Evolutionary conservation across 2,888 invertebrate species (phyloP).

Genomic region (Synanthedon tipuliformis): DNA sequence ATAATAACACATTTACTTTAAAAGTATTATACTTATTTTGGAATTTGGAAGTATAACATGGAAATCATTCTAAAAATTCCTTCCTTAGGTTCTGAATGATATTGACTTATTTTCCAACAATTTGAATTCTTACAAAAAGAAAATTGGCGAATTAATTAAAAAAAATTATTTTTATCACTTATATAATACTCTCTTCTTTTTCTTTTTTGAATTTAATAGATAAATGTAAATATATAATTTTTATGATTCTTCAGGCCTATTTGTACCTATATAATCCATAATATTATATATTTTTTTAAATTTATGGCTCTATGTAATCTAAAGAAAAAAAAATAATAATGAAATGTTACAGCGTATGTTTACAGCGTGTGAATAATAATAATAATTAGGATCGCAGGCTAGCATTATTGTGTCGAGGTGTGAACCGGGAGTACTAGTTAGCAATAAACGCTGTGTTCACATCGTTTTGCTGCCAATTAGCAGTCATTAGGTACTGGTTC

Average conservation of each 20-base stretch:
- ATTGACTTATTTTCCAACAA: too few relatives aligned
- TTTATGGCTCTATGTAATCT: background rate
- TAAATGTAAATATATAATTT: background rate
- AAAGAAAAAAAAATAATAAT: too few relatives aligned
- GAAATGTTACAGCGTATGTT: background rate
- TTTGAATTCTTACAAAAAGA: too few relatives aligned
- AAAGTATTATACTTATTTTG: too few relatives aligned
- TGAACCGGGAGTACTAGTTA: slow-evolving; percentile 6
- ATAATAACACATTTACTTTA: too few relatives aligned
- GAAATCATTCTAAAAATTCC: too few relatives aligned
- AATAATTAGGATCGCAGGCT: background rate
- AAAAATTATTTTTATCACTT: too few relatives aligned
- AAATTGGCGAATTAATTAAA: too few relatives aligned
- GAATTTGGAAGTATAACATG: too few relatives aligned
- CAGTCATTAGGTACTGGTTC: slow-evolving; percentile 8
- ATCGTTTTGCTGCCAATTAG: slow-evolving; percentile 10
- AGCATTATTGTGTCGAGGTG: slow-evolving; percentile 10
- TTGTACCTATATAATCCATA: background rate
- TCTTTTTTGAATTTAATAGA: too few relatives aligned
- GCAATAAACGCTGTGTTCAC: slow-evolving; percentile 3
- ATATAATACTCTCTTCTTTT: too few relatives aligned
- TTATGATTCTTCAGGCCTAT: background rate
- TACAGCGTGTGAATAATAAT: background rate
- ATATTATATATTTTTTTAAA: background rate
- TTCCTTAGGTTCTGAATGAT: too few relatives aligned